Conservation (phyloP, 2,797 vertebrate species). For the Sarcoramphus papa region DNA sequence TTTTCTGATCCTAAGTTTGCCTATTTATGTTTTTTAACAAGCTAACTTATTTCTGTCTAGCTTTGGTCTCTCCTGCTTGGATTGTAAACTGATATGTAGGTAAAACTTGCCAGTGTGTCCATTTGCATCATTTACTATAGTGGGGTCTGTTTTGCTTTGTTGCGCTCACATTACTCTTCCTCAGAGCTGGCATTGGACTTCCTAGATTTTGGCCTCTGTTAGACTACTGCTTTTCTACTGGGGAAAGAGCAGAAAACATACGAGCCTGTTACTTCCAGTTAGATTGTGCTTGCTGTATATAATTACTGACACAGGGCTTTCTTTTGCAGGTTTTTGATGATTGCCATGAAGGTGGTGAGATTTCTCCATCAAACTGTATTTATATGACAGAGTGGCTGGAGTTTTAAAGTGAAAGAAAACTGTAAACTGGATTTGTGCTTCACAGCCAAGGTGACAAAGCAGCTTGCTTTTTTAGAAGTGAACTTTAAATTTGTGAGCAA, state of each 20-base stretch:
- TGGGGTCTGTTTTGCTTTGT: background rate
- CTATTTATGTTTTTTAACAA: background rate
- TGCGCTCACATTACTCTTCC: background rate
- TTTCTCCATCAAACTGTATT: slow-evolving; percentile 92
- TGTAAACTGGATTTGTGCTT: background rate
- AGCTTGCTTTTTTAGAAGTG: background rate
- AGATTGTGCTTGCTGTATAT: background rate
- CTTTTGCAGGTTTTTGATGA: slow-evolving; percentile 90
- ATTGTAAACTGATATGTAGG: background rate
- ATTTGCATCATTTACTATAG: background rate
- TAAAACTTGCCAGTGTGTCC: background rate
- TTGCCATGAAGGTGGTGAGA: slow-evolving; percentile 93
- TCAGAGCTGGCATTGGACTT: background rate
- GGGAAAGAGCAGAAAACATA: background rate
- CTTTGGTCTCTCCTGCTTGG: background rate
- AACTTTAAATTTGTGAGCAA: background rate
- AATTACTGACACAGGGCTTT: background rate
- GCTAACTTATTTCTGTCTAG: background rate
- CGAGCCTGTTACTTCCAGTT: background rate
- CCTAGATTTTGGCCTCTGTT: background rate
- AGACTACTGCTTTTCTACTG: background rate
- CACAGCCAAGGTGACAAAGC: background rate
- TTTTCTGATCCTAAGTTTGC: background rate
- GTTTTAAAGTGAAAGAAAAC: slow-evolving; percentile 74
- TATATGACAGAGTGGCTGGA: slow-evolving; percentile 95